A percentile compares a stretch with the other conserved stretches of the same genome.
These are phyloP conservation scores for Stichodactyla helianthus DNA, from an alignment of 64 coral and sea anemone genomes.

Conservation along the genomic window DNA sequence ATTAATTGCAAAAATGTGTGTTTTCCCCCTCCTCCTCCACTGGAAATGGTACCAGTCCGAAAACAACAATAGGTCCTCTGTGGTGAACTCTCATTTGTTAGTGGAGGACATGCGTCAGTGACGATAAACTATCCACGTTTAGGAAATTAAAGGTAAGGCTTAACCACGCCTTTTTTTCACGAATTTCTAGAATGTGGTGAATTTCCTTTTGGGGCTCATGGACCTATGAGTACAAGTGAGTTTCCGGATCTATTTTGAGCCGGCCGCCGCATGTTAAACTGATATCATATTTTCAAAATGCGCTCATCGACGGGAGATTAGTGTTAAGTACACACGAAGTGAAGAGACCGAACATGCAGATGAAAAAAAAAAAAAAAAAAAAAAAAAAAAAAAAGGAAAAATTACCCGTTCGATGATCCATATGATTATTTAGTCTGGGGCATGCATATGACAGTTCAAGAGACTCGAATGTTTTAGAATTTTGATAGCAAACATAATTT, in stretches of 20 bases:
- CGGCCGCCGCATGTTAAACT: not conserved
- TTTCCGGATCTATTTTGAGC: no score
- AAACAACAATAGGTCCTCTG: no score
- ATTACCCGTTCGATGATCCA: not conserved
- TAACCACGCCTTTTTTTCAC: not conserved
- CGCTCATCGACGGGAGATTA: not conserved
- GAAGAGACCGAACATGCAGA: not conserved
- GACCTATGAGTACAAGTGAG: not conserved
- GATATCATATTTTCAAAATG: not conserved
- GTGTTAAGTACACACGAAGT: not conserved
- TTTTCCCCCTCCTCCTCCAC: no score
- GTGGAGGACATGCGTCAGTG: no score
- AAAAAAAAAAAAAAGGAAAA: conserved; percentile 1
- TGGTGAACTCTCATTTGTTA: no score
- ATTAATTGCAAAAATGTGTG: no score
- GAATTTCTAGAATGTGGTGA: not conserved
- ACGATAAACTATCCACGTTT: no score
- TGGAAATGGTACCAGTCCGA: no score
- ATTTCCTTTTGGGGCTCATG: not conserved
- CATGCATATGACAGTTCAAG: not conserved
- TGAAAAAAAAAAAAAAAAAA: not conserved
- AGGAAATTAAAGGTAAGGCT: no score
- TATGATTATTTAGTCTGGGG: not conserved
- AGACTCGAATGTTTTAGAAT: not conserved
- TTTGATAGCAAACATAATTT: not conserved